A percentile compares a stretch with the other conserved stretches of the same genome.
These are phyloP conservation scores for Torymus aiolomorphi DNA, from an alignment of 2,888 invertebrate genomes.

Conservation along the genomic window DNA sequence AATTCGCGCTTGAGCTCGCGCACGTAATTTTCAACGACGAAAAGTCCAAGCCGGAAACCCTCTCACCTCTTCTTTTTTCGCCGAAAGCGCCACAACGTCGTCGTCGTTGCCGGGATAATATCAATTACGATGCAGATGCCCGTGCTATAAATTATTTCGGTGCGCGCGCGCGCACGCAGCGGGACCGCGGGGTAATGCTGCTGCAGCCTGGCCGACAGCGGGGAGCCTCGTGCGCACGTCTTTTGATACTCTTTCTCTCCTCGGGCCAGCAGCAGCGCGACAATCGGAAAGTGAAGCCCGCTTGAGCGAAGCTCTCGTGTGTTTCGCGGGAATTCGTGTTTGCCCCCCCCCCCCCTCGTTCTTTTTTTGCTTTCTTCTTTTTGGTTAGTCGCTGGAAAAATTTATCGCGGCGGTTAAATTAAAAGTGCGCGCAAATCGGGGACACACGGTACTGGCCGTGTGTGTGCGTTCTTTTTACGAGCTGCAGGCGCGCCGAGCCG, in stretches of 20 bases:
- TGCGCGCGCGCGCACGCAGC: conserved; percentile 51
- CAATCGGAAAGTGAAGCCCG: conserved; percentile 53
- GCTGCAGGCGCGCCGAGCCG: conserved; percentile 8
- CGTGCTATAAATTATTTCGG: conserved; percentile 65
- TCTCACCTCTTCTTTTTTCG: conserved; percentile 28
- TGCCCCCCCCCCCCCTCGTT: not conserved
- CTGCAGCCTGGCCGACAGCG: conserved; percentile 44
- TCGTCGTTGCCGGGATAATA: conserved; percentile 60
- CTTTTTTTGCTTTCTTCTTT: conserved; percentile 14
- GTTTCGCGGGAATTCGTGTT: not conserved
- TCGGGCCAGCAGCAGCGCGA: conserved; percentile 17
- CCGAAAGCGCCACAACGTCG: conserved; percentile 38
- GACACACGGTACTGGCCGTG: conserved; percentile 13
- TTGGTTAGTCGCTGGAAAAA: conserved; percentile 43
- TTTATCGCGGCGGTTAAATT: conserved; percentile 53
- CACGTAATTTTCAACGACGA: conserved; percentile 34
- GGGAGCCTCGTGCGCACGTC: conserved; percentile 50
- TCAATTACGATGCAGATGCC: conserved; percentile 66
- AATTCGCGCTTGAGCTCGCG: conserved; percentile 4
- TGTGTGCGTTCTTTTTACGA: conserved; percentile 15
- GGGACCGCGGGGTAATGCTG: conserved; percentile 9
- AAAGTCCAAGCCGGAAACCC: conserved; percentile 46
- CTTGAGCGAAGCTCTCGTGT: conserved; percentile 52
- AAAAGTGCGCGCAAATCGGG: conserved; percentile 31
- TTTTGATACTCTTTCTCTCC: conserved; percentile 48